Base-by-base conservation (phyloP, 2,113 vertebrate genomes). In the Anguilla japonica region DNA sequence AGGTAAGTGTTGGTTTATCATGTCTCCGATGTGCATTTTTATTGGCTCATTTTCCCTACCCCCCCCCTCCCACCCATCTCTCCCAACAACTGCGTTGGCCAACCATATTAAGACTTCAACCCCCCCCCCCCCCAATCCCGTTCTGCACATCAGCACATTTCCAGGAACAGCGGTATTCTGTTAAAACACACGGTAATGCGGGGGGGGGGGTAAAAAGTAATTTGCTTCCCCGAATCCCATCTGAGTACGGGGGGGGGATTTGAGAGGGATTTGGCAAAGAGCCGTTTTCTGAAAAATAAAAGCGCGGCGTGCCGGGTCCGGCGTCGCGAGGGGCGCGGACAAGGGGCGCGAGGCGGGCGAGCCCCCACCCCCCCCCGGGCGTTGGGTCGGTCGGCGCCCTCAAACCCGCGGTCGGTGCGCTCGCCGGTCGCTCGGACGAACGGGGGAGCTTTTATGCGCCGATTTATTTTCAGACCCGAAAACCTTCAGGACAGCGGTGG, bases 391-490 rank as follows among this genome's bases (percentile, higher is more conserved):
- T 87, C 86, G 84, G 83, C 90, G 85, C 90, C 89, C 87, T 88
- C 85, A 92, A 92, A 90, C 79, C 87, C 83, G 71, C 88, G 91
- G 86, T 93, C 91, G 91, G 92, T 92, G 22, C 20, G 88, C 79
- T 88, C 84, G 81, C 90, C 87, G 41, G 86, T 89, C 89, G 88
- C 87, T 83, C 85, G 84, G 87, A 86, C 82, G 89, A 88, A 67
- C 4, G 79, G 82, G 84, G 89, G 85, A 85, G 87, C 87, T 90
- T 89, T 89, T 91, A 90, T 83, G 87, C 89, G 85, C 43, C 88
- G 93, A 86, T 90, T 92, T 90, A 50, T 57, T 67, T 80, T 71
- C 71, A 29, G 26, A 57, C 20, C 56, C 20, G 9, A 41, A 85
- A 85, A 79, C 60, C n/a, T 41, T 84, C 9, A 82, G 39, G 41